Conservation (phyloP, 37 sponge, comb jelly and placozoan genomes). For the Geodia barretti region DNA sequence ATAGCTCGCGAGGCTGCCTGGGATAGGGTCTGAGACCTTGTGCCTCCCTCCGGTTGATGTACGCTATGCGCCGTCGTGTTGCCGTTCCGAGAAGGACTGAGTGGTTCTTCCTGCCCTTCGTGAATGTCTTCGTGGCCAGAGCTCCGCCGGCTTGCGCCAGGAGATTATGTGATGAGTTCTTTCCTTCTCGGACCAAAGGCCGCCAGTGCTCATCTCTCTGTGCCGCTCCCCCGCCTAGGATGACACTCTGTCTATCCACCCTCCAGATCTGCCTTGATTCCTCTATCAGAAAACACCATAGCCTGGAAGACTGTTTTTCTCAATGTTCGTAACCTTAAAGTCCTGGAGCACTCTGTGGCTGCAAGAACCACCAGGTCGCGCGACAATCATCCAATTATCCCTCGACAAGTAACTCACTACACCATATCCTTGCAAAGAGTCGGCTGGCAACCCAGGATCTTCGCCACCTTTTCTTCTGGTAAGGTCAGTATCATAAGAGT, state of each 20-base stretch:
- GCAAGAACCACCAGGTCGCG: conserved; percentile 25
- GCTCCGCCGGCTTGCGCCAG: conserved; percentile 41
- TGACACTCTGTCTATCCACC: conserved; percentile 52
- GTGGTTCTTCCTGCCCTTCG: background rate
- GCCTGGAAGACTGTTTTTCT: background rate
- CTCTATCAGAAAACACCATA: background rate
- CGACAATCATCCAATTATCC: conserved; percentile 16
- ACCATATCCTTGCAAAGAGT: background rate
- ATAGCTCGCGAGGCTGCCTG: conserved; percentile 13
- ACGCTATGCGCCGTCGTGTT: background rate
- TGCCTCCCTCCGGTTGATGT: conserved; percentile 60
- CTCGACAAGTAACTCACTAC: conserved; percentile 9
- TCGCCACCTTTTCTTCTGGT: conserved; percentile 26
- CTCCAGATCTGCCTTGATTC: background rate
- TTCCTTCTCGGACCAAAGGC: conserved; percentile 49
- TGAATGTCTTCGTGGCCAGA: conserved; percentile 9
- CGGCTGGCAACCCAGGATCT: background rate
- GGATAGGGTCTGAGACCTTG: conserved; percentile 6
- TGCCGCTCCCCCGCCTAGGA: conserved; percentile 38
- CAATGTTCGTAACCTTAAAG: background rate
- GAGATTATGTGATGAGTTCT: conserved; percentile 34
- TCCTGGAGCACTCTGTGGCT: conserved; percentile 40
- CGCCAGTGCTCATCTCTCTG: conserved; percentile 18
- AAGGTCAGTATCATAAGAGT: conserved; percentile 19
- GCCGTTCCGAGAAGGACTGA: background rate